These are phyloP conservation scores for Melanotaenia parkinsoni DNA, from an alignment of 2,797 vertebrate species.

Conservation along the genomic window DNA sequence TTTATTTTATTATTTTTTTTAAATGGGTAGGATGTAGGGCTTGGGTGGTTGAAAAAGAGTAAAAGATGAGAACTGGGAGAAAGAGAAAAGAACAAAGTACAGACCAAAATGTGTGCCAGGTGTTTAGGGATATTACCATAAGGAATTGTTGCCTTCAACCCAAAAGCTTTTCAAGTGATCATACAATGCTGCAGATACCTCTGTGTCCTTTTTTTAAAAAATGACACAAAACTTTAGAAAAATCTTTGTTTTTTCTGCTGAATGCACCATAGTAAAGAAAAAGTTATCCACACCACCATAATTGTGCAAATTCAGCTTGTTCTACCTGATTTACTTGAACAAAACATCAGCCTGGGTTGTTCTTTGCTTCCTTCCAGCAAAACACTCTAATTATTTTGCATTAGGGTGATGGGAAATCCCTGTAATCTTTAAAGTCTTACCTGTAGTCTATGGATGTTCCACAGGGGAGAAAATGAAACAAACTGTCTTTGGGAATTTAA, in stretches of 20 bases:
- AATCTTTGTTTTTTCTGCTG: not conserved
- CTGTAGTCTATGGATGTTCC: not conserved
- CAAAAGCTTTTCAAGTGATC: not conserved
- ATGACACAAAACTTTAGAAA: not conserved
- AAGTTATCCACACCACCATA: not conserved
- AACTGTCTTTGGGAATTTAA: not conserved
- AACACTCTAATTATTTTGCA: not conserved
- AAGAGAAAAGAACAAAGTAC: constrained; percentile 1
- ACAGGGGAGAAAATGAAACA: constrained; percentile 6
- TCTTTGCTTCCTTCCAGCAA: not conserved
- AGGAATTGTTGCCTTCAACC: not conserved
- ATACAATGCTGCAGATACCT: not conserved
- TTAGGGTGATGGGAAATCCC: not conserved
- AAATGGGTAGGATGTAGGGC: constrained; percentile 45
- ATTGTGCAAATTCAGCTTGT: not conserved
- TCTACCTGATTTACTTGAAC: not conserved
- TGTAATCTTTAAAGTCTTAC: constrained; percentile 3
- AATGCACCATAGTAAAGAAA: not conserved
- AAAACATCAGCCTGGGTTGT: not conserved
- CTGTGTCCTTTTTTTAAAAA: not conserved
- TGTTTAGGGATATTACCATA: not conserved
- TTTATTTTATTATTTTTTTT: constrained; percentile 15
- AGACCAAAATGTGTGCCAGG: not conserved
- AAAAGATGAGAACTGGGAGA: constrained; percentile 8
- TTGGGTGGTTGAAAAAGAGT: constrained; percentile 27